Percentiles rank a stretch among this genome's conserved stretches.
phyloP scores from a whole-genome alignment of 2,888 invertebrate species.

The Cantharis rustica region DNA sequence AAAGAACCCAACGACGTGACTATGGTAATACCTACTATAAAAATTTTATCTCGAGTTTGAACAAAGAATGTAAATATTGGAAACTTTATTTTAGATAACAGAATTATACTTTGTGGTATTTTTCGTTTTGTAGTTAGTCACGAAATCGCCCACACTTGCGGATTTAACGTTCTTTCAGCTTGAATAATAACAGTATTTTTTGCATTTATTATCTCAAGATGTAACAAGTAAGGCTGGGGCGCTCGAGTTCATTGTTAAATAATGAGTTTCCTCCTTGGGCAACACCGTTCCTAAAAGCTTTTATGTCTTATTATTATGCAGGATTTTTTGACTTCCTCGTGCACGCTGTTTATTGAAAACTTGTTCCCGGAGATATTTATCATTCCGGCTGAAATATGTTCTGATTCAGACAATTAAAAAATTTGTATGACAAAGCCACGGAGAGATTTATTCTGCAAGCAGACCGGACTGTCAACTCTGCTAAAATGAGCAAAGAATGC shows the following conservation, averaged over 20 bases:
- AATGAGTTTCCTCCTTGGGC: neutral
- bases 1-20: no score
- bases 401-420: neutral
- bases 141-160: neutral
- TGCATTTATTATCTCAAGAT: neutral
- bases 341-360: neutral
- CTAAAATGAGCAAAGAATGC: constrained; percentile 20
- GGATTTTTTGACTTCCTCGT: neutral
- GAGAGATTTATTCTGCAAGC: constrained; percentile 7
- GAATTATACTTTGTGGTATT: neutral
- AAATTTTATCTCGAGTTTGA: neutral
- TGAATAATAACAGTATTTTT: neutral
- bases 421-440: neutral
- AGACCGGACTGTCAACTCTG: constrained; percentile 22
- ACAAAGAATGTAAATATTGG: neutral
- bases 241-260: neutral
- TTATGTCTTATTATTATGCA: neutral
- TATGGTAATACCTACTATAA: neutral
- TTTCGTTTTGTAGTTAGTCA: neutral
- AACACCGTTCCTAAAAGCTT: neutral
- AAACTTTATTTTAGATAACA: neutral
- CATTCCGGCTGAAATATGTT: neutral
- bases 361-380: neutral
- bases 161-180: neutral
- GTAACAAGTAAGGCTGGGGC: neutral